phyloP scores from a whole-genome alignment of 2,888 invertebrate species.

The Dinocampus coccinellae region DNA sequence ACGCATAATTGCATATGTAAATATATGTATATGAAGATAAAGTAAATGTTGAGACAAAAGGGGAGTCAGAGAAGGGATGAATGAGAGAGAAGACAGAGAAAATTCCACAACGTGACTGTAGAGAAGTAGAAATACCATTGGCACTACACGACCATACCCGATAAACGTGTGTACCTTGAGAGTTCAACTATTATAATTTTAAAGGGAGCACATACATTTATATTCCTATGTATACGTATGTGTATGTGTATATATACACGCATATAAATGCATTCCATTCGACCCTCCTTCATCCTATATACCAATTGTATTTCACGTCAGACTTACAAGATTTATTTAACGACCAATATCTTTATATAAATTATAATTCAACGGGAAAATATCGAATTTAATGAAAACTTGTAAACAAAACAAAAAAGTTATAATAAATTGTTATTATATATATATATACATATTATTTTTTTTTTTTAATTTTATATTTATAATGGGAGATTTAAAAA shows the following conservation, averaged over 20 bases:
- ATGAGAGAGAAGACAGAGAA: no score
- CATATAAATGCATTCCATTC: neutral
- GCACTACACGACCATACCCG: neutral
- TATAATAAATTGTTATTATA: no score
- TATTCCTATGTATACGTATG: no score
- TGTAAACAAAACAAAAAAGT: no score
- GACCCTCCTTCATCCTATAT: neutral
- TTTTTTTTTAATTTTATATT: no score
- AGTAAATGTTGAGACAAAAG: neutral
- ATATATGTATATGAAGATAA: conserved; percentile 9
- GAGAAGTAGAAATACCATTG: neutral
- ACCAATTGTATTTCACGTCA: neutral
- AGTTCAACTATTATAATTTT: conserved; percentile 11
- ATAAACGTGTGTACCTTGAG: neutral
- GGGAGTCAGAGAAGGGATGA: no score
- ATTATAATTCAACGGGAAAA: neutral
- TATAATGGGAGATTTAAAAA: neutral
- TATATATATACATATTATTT: no score
- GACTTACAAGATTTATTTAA: neutral
- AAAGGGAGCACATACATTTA: conserved; percentile 4
- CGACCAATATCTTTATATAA: neutral
- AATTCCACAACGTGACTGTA: conserved; percentile 1
- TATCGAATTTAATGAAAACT: neutral
- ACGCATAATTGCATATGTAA: conserved; percentile 27
- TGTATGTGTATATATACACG: neutral